Evolutionary conservation across 2,797 vertebrate genomes (phyloP), one percentile per base, ranked within the genome.

Genomic region (Darevskia nairensis): DNA sequence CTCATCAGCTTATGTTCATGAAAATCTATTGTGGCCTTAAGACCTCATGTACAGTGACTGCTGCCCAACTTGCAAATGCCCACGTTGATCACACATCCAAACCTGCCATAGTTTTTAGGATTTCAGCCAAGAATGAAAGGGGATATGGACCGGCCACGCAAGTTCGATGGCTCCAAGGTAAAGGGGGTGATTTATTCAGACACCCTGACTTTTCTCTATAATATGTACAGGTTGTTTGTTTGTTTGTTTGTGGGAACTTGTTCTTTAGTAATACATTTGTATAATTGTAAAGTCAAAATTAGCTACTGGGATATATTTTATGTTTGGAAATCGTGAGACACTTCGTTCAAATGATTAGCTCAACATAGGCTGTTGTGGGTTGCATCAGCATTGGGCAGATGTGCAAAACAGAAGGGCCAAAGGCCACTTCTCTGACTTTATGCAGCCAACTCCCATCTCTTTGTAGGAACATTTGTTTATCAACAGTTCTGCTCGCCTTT

Each of bases 151-250:
- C 99, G 0, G 99, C 99, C 1, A 99, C 99, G 0, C 99, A 99
- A 95, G 99, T 99, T 93, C 98, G 99, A 94, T 99, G 99, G 99
- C 98, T 99, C 74, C 99, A 99, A 98, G 98, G 99, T 99, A 95
- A 95, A 89, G 92, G 78, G 82, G 1, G 41, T 88, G 93, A 4
- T 78, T 46, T 64, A 35, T 39, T 29, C 50, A n/a, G 74, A 50
- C 69, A 71, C 6, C 32, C 25, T 85, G 0, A 0, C 0, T 32
- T 82, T 92, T 82, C 82, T 93, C 85, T 85, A 2, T 71, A 64
- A 25, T 6, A 23, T 41, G 29, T 74, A 61, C 32, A 80, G 32
- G 15, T 44, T 6, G 27, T 35, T 35, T 35, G 35, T 35, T 35
- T 35, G n/a, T 41, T 19, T 41, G 55, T 66, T 7, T 39, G 11